These are phyloP conservation scores for Cylloceria caligata DNA, from an alignment of 2,888 invertebrate species.

Conservation along the genomic window DNA sequence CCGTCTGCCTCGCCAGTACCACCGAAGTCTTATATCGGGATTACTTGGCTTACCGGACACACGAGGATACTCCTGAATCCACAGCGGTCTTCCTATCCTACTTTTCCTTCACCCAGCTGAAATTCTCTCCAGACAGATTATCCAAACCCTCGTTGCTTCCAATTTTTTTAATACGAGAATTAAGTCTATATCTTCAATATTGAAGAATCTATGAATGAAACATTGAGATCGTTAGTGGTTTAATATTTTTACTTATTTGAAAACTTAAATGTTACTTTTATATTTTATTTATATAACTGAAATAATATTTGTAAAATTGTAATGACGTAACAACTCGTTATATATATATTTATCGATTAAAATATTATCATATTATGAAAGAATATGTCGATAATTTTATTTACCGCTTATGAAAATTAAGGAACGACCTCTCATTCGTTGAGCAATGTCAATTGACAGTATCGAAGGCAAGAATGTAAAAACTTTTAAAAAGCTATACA, in stretches of 20 bases:
- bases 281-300: too few species aligned
- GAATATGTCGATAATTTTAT: too few species aligned
- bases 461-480: not conserved
- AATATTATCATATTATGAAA: too few species aligned
- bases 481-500: constrained; percentile 8
- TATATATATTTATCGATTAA: too few species aligned
- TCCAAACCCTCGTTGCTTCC: not conserved
- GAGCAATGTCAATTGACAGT: not conserved
- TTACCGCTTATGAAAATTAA: too few species aligned
- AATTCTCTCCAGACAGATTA: constrained; percentile 34
- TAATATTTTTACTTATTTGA: not conserved
- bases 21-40: constrained; percentile 80
- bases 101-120: constrained; percentile 30
- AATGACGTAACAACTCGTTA: too few species aligned
- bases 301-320: too few species aligned
- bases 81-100: constrained; percentile 70
- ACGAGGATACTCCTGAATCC: constrained; percentile 77
- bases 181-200: not conserved
- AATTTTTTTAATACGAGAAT: constrained; percentile 17
- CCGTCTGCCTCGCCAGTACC: constrained; percentile 62
- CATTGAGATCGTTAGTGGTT: not conserved
- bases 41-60: constrained; percentile 80
- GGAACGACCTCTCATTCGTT: not conserved
- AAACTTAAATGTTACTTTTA: not conserved
- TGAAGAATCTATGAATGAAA: not conserved